Percentiles rank a stretch among this genome's conserved stretches.
Conservation (phyloP, 2,113 vertebrate genomes). For the Xiphorhynchus elegans region DNA sequence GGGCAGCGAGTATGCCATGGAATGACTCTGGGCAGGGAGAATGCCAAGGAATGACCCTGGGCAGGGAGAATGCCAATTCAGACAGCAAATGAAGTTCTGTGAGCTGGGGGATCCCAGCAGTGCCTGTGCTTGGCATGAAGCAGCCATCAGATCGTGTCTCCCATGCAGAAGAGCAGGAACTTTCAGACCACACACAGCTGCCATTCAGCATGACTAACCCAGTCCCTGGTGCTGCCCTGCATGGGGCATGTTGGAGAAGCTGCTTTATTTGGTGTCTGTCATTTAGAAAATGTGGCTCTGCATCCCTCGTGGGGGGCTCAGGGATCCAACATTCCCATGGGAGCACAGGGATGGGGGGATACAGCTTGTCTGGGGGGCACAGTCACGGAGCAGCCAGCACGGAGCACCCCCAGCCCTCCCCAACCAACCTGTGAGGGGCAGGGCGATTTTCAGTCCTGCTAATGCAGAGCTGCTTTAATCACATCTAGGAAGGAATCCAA, state of each 20-base stretch:
- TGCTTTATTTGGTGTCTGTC: neutral
- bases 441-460: neutral
- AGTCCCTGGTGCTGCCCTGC: neutral
- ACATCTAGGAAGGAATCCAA: neutral
- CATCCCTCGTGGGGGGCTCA: neutral
- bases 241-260: neutral
- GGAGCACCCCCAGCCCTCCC: neutral
- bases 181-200: neutral
- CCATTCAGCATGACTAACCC: neutral
- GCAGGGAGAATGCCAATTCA: neutral
- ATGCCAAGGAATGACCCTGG: neutral
- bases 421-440: neutral
- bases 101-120: neutral
- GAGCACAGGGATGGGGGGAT: fast-evolving
- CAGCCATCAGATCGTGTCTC: neutral
- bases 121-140: neutral
- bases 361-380: fast-evolving
- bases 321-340: too few species aligned
- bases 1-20: neutral
- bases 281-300: neutral
- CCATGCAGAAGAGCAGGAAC: neutral
- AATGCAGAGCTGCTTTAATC: neutral
- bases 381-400: neutral
- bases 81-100: fast-evolving
- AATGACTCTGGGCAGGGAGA: neutral